A percentile compares a stretch with the other conserved stretches of the same genome.
These are phyloP conservation scores for Phalacrocorax carbo DNA, from an alignment of 2,113 vertebrate species.

Conservation along the genomic window DNA sequence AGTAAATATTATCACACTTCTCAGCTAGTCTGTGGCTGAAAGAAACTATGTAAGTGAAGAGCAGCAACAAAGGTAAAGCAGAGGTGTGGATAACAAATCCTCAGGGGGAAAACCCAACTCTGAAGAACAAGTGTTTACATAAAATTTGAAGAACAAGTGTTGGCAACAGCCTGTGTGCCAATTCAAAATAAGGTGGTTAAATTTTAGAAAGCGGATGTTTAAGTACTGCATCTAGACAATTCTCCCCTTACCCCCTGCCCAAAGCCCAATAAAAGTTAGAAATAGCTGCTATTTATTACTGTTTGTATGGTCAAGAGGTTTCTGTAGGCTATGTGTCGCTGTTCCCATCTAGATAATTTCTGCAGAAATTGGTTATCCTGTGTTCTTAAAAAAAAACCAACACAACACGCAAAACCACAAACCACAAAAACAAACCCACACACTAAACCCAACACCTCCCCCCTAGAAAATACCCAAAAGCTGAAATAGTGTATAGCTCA, in stretches of 20 bases:
- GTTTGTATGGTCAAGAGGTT: background rate
- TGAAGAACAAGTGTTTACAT: background rate
- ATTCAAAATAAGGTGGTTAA: background rate
- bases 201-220: background rate
- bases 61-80: background rate
- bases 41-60: background rate
- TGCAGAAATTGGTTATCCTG: background rate
- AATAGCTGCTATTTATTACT: background rate
- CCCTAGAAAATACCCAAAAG: background rate
- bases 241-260: background rate
- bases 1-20: background rate
- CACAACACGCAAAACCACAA: too few species aligned
- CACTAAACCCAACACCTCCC: too few species aligned
- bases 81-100: background rate
- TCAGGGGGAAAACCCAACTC: rapidly evolving
- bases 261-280: background rate
- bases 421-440: too few species aligned
- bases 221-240: background rate
- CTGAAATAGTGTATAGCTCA: background rate
- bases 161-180: background rate
- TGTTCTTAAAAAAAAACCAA: background rate
- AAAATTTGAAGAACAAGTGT: background rate
- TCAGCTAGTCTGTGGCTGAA: background rate
- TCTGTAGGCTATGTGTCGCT: background rate
- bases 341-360: background rate